Evolutionary conservation across 2,113 vertebrate species (phyloP).

Genomic region (Manacus vitellinus): DNA sequence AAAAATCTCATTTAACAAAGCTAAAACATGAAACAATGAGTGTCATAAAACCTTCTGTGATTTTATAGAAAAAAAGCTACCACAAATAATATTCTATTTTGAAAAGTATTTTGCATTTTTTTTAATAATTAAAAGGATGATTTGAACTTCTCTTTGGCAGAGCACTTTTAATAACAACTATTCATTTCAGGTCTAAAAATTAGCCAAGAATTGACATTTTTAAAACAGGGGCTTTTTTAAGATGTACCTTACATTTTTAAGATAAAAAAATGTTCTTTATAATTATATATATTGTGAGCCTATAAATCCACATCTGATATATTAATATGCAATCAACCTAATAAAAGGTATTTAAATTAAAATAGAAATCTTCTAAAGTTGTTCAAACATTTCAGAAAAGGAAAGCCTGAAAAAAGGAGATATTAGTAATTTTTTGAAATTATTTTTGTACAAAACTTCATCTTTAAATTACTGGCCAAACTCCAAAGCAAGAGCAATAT

Average conservation of each 20-base stretch:
- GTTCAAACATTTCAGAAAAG: background rate
- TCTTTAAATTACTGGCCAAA: background rate
- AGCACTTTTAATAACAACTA: background rate
- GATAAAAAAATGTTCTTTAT: background rate
- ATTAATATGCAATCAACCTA: background rate
- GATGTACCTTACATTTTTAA: background rate
- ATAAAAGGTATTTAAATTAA: background rate
- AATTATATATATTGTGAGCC: background rate
- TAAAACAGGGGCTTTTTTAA: rapidly evolving
- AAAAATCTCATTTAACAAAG: background rate
- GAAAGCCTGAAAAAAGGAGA: background rate
- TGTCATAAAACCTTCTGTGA: background rate
- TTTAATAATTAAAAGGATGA: background rate
- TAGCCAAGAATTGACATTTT: background rate
- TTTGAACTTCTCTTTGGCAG: background rate
- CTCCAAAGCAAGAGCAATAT: background rate
- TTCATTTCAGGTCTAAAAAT: background rate
- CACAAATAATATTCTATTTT: background rate
- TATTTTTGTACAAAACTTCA: background rate
- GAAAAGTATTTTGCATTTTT: background rate
- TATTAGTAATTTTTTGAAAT: background rate
- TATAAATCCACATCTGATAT: background rate
- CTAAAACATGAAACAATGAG: background rate
- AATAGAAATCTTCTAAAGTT: background rate
- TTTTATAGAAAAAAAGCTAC: background rate